These are phyloP conservation scores for Altica lythri DNA, from an alignment of 2,888 invertebrate genomes.

Conservation along the genomic window DNA sequence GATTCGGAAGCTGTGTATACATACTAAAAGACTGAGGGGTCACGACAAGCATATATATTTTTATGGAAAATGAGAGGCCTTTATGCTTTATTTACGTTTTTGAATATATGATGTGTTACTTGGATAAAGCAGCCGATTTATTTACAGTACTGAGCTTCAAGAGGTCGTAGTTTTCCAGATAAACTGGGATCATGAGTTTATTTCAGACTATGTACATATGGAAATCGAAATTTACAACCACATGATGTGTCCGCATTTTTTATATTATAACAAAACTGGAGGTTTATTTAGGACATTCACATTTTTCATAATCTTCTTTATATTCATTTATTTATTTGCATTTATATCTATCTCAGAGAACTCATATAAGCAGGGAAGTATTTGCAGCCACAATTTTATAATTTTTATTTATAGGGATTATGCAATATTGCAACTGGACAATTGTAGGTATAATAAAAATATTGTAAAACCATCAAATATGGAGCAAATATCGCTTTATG, in stretches of 20 bases:
- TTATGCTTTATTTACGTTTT: conserved; percentile 27
- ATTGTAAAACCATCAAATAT: too few species aligned
- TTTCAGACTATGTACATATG: conserved; percentile 17
- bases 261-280: too few species aligned
- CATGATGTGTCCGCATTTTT: not conserved
- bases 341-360: too few species aligned
- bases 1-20: conserved; percentile 19
- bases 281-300: too few species aligned
- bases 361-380: too few species aligned
- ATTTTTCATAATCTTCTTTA: too few species aligned
- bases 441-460: too few species aligned
- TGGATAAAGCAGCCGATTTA: conserved; percentile 24
- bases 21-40: conserved; percentile 25
- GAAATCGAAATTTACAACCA: conserved; percentile 7
- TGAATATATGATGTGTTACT: conserved; percentile 28
- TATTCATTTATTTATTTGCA: too few species aligned
- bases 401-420: too few species aligned
- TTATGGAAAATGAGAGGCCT: conserved; percentile 26
- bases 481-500: too few species aligned
- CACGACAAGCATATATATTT: conserved; percentile 22
- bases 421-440: too few species aligned
- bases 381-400: too few species aligned
- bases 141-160: conserved; percentile 19
- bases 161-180: conserved; percentile 24
- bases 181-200: conserved; percentile 21